phyloP scores from a whole-genome alignment of 2,113 vertebrate genomes.

The Colaptes auratus region DNA sequence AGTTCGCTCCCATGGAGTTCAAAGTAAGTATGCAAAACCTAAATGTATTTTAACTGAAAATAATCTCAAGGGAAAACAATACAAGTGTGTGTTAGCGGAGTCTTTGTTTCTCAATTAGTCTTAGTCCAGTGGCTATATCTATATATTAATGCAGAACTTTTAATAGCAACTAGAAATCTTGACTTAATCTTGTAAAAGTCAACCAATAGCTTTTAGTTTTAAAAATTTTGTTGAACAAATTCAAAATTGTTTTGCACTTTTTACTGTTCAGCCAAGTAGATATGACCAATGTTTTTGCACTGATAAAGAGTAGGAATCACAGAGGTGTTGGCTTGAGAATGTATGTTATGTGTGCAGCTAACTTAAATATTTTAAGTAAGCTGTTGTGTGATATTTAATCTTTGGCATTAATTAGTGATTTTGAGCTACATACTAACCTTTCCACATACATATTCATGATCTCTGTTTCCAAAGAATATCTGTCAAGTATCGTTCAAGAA shows the following conservation, averaged over 20 bases:
- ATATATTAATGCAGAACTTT: neutral
- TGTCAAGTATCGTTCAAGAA: neutral
- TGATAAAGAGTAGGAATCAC: neutral
- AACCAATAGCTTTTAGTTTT: neutral
- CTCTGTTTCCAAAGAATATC: neutral
- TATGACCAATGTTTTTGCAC: neutral
- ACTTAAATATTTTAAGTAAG: neutral
- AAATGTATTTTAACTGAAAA: neutral
- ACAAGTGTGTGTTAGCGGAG: neutral
- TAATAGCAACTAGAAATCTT: neutral
- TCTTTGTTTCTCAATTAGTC: neutral
- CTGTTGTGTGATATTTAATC: neutral
- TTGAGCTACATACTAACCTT: neutral
- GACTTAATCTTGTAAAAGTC: neutral
- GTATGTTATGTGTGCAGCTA: neutral
- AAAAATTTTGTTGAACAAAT: neutral
- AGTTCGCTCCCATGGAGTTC: conserved; percentile 91
- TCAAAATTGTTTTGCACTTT: neutral
- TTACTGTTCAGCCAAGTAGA: neutral
- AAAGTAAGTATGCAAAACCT: conserved; percentile 85
- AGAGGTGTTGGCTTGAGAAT: neutral
- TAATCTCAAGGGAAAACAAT: neutral
- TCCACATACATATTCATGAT: accelerated
- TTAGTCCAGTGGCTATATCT: neutral
- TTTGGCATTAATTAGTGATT: neutral